A percentile compares a stretch with the other conserved stretches of the same genome.
Conservation (phyloP, 1,140 invertebrate genomes). For the Zaprionus lachaisei region DNA sequence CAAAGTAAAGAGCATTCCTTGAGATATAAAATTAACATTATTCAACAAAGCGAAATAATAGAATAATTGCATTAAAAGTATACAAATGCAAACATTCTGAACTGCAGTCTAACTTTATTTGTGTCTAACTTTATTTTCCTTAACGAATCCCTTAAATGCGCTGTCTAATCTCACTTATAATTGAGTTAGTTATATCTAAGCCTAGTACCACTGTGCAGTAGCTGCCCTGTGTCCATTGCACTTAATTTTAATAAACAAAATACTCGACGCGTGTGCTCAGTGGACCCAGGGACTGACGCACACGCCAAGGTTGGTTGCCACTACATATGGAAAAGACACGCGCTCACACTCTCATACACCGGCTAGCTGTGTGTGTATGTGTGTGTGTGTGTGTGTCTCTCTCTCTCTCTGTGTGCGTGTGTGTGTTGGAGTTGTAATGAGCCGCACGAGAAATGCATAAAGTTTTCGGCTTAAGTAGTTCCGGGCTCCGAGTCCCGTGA, state of each 20-base stretch:
- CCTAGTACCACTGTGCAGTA: constrained; percentile 37
- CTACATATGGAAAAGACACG: constrained; percentile 31
- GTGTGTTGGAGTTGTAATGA: constrained; percentile 69
- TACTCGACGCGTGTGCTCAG: constrained; percentile 55
- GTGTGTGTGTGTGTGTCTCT: no score
- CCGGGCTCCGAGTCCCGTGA: constrained; percentile 53
- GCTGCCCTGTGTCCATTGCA: constrained; percentile 49
- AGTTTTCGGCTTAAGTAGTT: constrained; percentile 65
- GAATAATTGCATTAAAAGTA: no score
- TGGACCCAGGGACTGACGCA: constrained; percentile 24
- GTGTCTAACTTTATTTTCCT: no score
- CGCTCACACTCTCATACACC: neutral
- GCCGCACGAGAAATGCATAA: constrained; percentile 78
- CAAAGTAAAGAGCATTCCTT: no score
- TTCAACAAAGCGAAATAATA: no score
- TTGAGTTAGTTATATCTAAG: neutral
- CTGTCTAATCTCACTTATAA: neutral
- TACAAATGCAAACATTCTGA: no score
- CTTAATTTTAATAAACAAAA: constrained; percentile 83
- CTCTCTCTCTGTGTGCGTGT: neutral
- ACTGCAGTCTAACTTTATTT: no score
- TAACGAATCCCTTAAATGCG: neutral
- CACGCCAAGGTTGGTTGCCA: constrained; percentile 15
- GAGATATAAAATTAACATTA: no score
- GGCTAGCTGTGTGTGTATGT: constrained; percentile 37